Percentiles rank a stretch among this genome's conserved stretches.
phyloP scores from a whole-genome alignment of 2,797 vertebrate genomes.

The Chelmon rostratus region DNA sequence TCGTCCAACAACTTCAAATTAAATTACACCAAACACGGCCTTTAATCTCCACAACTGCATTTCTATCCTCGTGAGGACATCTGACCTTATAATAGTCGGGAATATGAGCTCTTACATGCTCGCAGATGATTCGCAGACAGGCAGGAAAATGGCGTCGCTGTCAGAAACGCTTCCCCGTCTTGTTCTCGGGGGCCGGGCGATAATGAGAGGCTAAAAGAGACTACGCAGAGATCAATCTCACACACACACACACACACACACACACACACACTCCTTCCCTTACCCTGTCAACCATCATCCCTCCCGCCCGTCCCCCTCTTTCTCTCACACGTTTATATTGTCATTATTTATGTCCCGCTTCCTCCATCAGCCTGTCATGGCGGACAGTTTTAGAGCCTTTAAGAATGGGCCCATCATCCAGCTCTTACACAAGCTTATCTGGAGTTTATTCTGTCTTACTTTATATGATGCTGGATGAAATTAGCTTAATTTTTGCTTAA shows the following conservation, averaged over 20 bases:
- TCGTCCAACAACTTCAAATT: neutral
- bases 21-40: neutral
- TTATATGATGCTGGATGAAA: neutral
- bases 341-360: conserved; percentile 62
- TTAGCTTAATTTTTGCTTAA: too few species aligned
- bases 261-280: conserved; percentile 20
- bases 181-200: conserved; percentile 35
- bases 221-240: conserved; percentile 42
- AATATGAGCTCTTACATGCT: conserved; percentile 21
- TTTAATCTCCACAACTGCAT: neutral
- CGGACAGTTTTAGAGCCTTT: conserved; percentile 33
- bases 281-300: conserved; percentile 38
- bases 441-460: neutral
- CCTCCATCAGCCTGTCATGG: conserved; percentile 33
- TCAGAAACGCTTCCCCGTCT: conserved; percentile 61
- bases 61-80: conserved; percentile 14
- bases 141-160: conserved; percentile 38
- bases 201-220: conserved; percentile 65
- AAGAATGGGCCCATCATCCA: conserved; percentile 1
- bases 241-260: conserved; percentile 26
- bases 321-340: conserved; percentile 33
- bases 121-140: conserved; percentile 47
- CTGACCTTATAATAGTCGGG: neutral
- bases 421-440: neutral
- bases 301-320: conserved; percentile 17